These are phyloP conservation scores for Callithrix jacchus DNA, from an alignment of 2,113 vertebrate genomes.

Conservation along the genomic window DNA sequence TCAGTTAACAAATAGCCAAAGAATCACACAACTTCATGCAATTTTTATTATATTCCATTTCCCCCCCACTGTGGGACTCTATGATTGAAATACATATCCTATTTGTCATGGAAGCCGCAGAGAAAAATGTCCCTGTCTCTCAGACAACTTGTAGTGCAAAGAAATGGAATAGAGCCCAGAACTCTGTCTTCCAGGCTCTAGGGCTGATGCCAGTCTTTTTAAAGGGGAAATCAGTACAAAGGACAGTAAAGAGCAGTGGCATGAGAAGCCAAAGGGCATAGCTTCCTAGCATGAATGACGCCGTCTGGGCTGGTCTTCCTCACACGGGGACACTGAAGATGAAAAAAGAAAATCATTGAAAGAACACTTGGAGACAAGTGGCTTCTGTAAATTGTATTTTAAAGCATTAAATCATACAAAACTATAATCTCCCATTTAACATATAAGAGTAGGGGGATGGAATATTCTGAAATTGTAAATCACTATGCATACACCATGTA, in stretches of 20 bases:
- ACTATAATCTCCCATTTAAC: background rate
- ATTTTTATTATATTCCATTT: slow-evolving; percentile 44
- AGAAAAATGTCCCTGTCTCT: slow-evolving; percentile 60
- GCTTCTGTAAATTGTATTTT: background rate
- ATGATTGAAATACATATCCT: slow-evolving; percentile 48
- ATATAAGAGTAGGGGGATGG: background rate
- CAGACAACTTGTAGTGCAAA: slow-evolving; percentile 62
- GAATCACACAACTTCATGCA: slow-evolving; percentile 54
- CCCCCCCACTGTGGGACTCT: slow-evolving; percentile 46
- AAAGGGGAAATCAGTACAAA: slow-evolving; percentile 52
- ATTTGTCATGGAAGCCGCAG: slow-evolving; percentile 53
- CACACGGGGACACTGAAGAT: background rate
- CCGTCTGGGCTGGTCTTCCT: background rate
- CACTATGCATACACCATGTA: background rate
- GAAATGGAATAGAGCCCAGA: slow-evolving; percentile 51
- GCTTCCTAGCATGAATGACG: background rate
- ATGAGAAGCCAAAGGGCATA: background rate
- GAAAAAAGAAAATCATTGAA: background rate
- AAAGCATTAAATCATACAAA: background rate
- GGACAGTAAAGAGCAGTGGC: slow-evolving; percentile 54
- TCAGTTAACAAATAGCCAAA: slow-evolving; percentile 58
- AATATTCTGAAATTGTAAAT: background rate
- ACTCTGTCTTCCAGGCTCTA: slow-evolving; percentile 42
- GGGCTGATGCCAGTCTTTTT: slow-evolving; percentile 41
- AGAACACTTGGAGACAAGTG: background rate